Conservation (phyloP, 2,113 vertebrate genomes). For the Phyllostomus hastatus region DNA sequence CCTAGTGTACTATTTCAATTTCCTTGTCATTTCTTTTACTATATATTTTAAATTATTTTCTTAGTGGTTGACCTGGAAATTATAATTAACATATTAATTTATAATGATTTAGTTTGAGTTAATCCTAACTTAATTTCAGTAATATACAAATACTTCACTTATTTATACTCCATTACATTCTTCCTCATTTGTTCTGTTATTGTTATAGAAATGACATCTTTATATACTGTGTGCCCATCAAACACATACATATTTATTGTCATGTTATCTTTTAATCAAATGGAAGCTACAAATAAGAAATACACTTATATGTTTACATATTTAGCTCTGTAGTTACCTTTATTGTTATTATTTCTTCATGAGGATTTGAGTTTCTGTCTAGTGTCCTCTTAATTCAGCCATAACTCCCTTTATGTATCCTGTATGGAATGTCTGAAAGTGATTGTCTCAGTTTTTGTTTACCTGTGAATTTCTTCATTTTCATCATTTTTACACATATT, state of each 20-base stretch:
- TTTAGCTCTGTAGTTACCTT: background rate
- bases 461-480: background rate
- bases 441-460: constrained; percentile 2
- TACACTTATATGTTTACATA: background rate
- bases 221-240: background rate
- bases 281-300: background rate
- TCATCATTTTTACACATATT: background rate
- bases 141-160: background rate
- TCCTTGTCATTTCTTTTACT: background rate
- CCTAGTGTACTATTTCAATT: background rate
- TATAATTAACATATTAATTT: background rate
- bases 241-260: background rate
- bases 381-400: background rate
- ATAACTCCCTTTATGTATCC: background rate
- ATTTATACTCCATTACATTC: background rate
- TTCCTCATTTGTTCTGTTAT: background rate
- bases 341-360: background rate
- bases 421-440: background rate
- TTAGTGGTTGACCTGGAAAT: background rate
- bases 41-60: background rate
- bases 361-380: background rate
- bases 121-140: background rate
- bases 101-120: background rate
- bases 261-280: background rate
- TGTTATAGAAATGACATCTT: background rate